These are phyloP conservation scores for Archivesica marissinica DNA, from an alignment of 1,140 invertebrate species.

Conservation along the genomic window DNA sequence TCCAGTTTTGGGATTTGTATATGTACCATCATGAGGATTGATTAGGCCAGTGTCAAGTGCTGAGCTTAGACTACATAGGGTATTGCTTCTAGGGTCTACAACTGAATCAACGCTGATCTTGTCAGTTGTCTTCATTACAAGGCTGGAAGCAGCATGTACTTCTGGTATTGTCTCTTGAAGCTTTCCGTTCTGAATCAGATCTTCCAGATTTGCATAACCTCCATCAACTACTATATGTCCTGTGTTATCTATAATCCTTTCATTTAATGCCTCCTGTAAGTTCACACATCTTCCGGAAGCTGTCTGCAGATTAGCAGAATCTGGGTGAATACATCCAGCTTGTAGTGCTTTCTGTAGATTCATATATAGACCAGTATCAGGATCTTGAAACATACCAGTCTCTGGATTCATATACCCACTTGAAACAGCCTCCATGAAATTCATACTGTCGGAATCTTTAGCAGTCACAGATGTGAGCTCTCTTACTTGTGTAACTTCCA, in stretches of 20 bases:
- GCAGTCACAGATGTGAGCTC: slow-evolving; percentile 66
- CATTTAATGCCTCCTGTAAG: slow-evolving; percentile 38
- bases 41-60: slow-evolving; percentile 74
- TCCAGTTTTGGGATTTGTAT: slow-evolving; percentile 89
- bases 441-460: slow-evolving; percentile 85
- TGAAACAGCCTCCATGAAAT: slow-evolving; percentile 73
- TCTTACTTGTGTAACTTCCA: slow-evolving; percentile 76
- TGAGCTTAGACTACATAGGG: slow-evolving; percentile 87
- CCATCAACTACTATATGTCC: slow-evolving; percentile 91
- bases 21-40: slow-evolving; percentile 85
- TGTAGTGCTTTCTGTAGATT: slow-evolving; percentile 89
- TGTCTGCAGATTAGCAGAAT: slow-evolving; percentile 50
- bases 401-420: slow-evolving; percentile 90
- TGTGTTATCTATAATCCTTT: slow-evolving; percentile 90
- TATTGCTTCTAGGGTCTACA: slow-evolving; percentile 90
- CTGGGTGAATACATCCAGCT: slow-evolving; percentile 82
- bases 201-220: slow-evolving; percentile 90
- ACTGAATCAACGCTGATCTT: slow-evolving; percentile 95
- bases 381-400: slow-evolving; percentile 93
- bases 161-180: slow-evolving; percentile 91
- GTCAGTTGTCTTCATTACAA: slow-evolving; percentile 90
- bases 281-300: slow-evolving; percentile 37
- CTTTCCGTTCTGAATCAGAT: slow-evolving; percentile 87
- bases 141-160: slow-evolving; percentile 93
- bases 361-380: slow-evolving; percentile 89